Evolutionary conservation across 2,113 vertebrate species (phyloP), one percentile per base, ranked within the genome.

Genomic region (Pithys albifrons): DNA sequence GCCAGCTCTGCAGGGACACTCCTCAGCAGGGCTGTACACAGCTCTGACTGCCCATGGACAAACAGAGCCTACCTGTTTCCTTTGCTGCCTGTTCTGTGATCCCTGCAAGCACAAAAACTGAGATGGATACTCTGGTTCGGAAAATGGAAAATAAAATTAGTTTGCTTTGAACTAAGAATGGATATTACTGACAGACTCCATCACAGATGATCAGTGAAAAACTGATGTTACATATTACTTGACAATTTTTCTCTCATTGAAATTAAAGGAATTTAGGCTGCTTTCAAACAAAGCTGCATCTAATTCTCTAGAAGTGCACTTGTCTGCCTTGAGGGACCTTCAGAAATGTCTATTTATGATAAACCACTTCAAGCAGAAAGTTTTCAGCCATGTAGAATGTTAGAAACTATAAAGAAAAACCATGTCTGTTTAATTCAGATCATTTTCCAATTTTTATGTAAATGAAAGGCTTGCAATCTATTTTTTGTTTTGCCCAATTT

Each of bases 331-430:
- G 76, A 75, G 95, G 95, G 78, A 94, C 78, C 52, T 95, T 96
- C 93, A 80, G 86, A 96, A 97, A 97, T 76, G 80, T 97, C 94
- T 97, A 16, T 92, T 97, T 95, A 80, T 91, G 87, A 96, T 94
- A 91, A 86, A 94, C 35, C 72, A 91, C 84, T 96, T 93, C 31
- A 95, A 97, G 89, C 73, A 91, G 89, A 90, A 97, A 95, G 82
- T 97, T 97, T 97, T 93, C 88, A 97, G 89, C 67, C 70, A 54
- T 57, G 80, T 67, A 64, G 54, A 88, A 61, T 96, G 81, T 74
- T 93, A 93, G 87, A 39, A 74, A 45, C 66, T 94, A 43, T 74
- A 95, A 91, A 95, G 89, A 69, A 85, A 94, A 96, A 64, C 2
- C 22, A 27, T 14, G 29, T 89, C 78, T 95, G 81, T 95, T 95